Evolutionary conservation across 2,888 invertebrate species (phyloP).

Genomic region (Pollenia angustigena): DNA sequence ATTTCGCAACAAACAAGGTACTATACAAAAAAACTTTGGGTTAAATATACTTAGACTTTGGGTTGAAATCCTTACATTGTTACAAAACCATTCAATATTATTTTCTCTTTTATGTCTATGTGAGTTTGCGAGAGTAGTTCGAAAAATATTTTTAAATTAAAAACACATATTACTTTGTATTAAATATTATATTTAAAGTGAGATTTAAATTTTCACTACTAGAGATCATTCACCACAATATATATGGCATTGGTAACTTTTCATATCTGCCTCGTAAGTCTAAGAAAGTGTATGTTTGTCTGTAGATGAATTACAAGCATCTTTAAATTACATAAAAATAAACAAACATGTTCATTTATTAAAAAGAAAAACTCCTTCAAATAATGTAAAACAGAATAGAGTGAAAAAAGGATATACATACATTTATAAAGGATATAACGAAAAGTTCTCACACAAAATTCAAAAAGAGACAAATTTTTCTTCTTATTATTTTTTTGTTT

Average conservation of each 20-base stretch:
- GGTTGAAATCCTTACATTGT: conserved; percentile 33
- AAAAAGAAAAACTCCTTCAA: not conserved
- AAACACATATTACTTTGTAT: no score
- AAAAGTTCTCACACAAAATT: not conserved
- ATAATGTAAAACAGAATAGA: not conserved
- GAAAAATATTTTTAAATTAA: not conserved
- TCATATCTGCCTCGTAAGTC: not conserved
- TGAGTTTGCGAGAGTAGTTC: not conserved
- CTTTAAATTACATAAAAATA: conserved; percentile 55
- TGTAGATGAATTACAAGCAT: conserved; percentile 9
- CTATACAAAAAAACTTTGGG: conserved; percentile 37
- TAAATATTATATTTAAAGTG: no score
- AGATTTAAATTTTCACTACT: no score
- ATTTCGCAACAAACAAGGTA: conserved; percentile 45
- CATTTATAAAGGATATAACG: not conserved
- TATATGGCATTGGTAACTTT: not conserved
- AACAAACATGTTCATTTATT: conserved; percentile 24
- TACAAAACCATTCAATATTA: conserved; percentile 22
- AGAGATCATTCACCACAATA: no score
- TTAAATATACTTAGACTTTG: conserved; percentile 22
- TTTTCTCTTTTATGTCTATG: not conserved
- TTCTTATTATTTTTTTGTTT: conserved; percentile 25
- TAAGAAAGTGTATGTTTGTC: not conserved
- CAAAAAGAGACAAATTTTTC: conserved; percentile 31
- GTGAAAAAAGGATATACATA: conserved; percentile 34